A percentile compares a stretch with the other conserved stretches of the same genome.
These are phyloP conservation scores for Palythoa heliodiscus DNA, from an alignment of 92 coral and sea anemone species.

Conservation along the genomic window DNA sequence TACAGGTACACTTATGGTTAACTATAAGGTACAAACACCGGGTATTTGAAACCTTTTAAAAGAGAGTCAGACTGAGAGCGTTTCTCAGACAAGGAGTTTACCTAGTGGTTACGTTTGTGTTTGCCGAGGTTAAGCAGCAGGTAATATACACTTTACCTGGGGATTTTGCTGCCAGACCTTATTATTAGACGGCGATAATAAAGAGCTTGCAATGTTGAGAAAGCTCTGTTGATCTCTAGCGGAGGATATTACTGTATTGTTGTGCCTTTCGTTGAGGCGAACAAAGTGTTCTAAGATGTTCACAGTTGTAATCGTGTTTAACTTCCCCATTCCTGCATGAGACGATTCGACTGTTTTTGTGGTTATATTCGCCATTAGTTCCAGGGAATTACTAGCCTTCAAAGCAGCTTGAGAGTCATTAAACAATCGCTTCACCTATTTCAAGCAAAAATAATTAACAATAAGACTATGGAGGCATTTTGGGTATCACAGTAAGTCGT, in stretches of 20 bases:
- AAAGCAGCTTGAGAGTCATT: neutral
- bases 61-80: too few species aligned
- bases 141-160: neutral
- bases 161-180: constrained; percentile 56
- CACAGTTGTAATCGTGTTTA: constrained; percentile 56
- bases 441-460: neutral
- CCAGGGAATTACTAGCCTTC: constrained; percentile 10
- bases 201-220: constrained; percentile 65
- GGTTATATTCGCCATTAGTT: constrained; percentile 13
- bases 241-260: constrained; percentile 46
- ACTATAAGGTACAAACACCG: too few species aligned
- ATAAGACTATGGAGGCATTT: neutral
- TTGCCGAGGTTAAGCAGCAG: too few species aligned
- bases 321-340: constrained; percentile 8
- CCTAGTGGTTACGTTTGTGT: too few species aligned
- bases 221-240: constrained; percentile 55
- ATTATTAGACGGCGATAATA: constrained; percentile 52
- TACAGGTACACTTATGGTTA: too few species aligned
- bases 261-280: constrained; percentile 12
- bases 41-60: too few species aligned
- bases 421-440: neutral
- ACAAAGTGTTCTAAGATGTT: constrained; percentile 53
- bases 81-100: too few species aligned
- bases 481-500: neutral
- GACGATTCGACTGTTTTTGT: neutral